These are phyloP conservation scores for Drosophila lowei DNA, from an alignment of 1,140 invertebrate genomes.

Conservation along the genomic window DNA sequence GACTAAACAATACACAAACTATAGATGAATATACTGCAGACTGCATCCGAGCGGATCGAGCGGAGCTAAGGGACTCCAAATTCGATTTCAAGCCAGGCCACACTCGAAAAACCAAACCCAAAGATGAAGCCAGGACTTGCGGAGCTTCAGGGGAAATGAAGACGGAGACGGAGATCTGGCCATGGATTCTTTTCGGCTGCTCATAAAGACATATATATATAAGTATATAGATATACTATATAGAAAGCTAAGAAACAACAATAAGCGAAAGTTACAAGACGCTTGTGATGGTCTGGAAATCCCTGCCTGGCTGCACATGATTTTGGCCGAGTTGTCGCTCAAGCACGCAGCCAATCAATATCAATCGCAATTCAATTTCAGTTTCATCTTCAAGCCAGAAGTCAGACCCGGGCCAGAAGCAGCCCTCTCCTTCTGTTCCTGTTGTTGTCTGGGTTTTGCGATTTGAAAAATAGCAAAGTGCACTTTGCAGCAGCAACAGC, in stretches of 20 bases:
- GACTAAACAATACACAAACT: conserved; percentile 75
- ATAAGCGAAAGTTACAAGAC: conserved; percentile 73
- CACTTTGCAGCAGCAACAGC: conserved; percentile 54
- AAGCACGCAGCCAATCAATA: conserved; percentile 80
- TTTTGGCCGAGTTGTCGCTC: conserved; percentile 72
- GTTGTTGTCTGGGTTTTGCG: conserved; percentile 51
- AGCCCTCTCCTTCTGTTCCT: neutral
- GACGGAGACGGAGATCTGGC: too few relatives aligned
- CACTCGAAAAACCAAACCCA: conserved; percentile 36
- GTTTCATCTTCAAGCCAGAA: conserved; percentile 76
- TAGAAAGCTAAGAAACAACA: conserved; percentile 32
- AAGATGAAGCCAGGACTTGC: conserved; percentile 5
- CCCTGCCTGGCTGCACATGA: conserved; percentile 63
- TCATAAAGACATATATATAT: conserved; percentile 40
- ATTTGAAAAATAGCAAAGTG: conserved; percentile 77
- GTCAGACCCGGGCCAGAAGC: conserved; percentile 34
- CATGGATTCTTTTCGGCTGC: conserved; percentile 17
- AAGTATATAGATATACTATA: conserved; percentile 3
- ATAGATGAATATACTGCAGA: conserved; percentile 22
- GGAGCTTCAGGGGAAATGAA: neutral
- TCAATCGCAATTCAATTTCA: conserved; percentile 81
- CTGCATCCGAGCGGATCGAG: conserved; percentile 3
- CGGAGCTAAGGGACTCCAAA: conserved; percentile 44
- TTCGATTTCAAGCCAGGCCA: conserved; percentile 67
- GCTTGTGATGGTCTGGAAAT: conserved; percentile 44